Evolutionary conservation across 1,140 invertebrate genomes (phyloP).

Genomic region (Teleopsis dalmanni): DNA sequence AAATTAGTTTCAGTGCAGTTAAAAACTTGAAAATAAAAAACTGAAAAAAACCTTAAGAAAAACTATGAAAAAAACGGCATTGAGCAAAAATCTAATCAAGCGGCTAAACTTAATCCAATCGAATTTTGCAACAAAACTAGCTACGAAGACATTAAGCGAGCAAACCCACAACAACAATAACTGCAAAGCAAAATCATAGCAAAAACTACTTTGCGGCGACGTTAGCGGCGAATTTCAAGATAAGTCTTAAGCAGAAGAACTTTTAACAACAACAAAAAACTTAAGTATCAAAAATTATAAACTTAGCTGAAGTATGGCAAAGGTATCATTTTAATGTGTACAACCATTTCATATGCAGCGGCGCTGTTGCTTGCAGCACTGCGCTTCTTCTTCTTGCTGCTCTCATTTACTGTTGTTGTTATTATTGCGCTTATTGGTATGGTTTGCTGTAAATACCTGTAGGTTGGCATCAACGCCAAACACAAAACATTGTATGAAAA

Average conservation of each 20-base stretch:
- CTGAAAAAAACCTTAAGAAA: slow-evolving; percentile 8
- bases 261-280: slow-evolving; percentile 2
- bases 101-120: not conserved
- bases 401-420: not conserved
- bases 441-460: not conserved
- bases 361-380: not conserved
- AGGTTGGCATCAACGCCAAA: not conserved
- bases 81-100: not conserved
- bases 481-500: too few species aligned
- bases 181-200: not conserved
- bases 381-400: not conserved
- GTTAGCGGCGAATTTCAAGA: not conserved
- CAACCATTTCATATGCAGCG: too few species aligned
- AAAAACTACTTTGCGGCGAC: not conserved
- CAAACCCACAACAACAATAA: not conserved
- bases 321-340: too few species aligned
- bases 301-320: too few species aligned
- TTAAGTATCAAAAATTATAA: slow-evolving; percentile 1
- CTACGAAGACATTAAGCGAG: not conserved
- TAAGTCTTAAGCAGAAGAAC: not conserved
- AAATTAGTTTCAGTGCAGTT: slow-evolving; percentile 38
- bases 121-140: not conserved
- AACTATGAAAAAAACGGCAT: slow-evolving; percentile 5
- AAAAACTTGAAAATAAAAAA: slow-evolving; percentile 1
- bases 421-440: not conserved